Conservation (phyloP, 2,113 vertebrate genomes). For the Brachypteracias leptosomus region DNA sequence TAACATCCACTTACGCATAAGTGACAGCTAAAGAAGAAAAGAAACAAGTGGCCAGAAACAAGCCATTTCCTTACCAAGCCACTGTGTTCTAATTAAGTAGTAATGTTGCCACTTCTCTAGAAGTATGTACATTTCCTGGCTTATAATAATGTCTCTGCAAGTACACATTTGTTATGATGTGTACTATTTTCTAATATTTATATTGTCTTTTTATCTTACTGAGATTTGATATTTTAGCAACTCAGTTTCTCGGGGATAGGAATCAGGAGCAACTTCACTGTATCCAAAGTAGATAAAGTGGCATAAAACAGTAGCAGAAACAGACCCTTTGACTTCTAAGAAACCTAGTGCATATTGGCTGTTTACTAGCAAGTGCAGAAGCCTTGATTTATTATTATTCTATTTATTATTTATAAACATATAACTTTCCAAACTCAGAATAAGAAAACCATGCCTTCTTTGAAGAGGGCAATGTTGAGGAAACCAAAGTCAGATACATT, state of each 20-base stretch:
- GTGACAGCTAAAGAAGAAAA: not conserved
- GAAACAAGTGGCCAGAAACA: not conserved
- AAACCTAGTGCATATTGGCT: not conserved
- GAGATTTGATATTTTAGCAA: not conserved
- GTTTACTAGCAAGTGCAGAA: slow-evolving; percentile 19
- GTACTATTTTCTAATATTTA: not conserved
- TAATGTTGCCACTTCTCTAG: not conserved
- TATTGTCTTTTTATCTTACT: not conserved
- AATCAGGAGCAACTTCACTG: not conserved
- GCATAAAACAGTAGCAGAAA: not conserved
- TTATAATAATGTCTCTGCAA: not conserved
- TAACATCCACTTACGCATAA: not conserved
- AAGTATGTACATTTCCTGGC: not conserved
- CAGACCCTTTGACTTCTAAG: not conserved
- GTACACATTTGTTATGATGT: not conserved
- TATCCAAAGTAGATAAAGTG: not conserved
- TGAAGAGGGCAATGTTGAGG: slow-evolving; percentile 34
- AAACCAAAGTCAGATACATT: slow-evolving; percentile 48
- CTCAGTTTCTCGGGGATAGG: not conserved
- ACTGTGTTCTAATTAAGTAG: not conserved
- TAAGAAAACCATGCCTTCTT: slow-evolving; percentile 6
- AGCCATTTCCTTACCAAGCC: not conserved
- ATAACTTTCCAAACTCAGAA: slow-evolving; percentile 35
- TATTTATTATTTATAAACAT: slow-evolving; percentile 59
- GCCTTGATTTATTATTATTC: slow-evolving; percentile 35